Base-by-base conservation (phyloP, 2,797 vertebrate species). In the Centroberyx gerrardi region DNA sequence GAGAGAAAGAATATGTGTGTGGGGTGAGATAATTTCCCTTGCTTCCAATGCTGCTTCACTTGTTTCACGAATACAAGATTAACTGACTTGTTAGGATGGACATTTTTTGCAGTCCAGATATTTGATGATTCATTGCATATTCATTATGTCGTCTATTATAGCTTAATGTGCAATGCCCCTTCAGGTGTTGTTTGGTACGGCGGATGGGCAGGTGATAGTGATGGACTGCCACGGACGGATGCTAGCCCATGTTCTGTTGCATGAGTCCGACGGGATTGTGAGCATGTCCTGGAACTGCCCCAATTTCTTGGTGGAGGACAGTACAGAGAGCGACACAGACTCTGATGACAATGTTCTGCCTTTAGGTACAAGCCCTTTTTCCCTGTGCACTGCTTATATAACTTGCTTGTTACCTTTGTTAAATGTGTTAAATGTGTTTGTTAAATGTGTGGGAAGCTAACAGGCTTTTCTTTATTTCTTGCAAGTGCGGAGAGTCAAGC, bases 281-380 rank as follows among this genome's bases (percentile, higher is more conserved):
- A 96, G 96, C 94, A 99, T 99, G 98, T 97, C 97, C 77, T 99
- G 98, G 98, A 99, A 99, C 93, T 99, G 97, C 86, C 98, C 98
- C 1, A 96, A 96, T 87, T 99, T 99, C 91, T 91, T 99, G 90
- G 98, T 99, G 68, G 98, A 99, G 93, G 98, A 99, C 93, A 99
- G 98, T 92, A 99, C 97, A 0, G 98, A 99, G 87, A 99, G 98
- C 0, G 98, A 99, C 93, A 97, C 97, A 0, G 98, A 99, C 90
- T 97, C 98, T 0, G 98, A 99, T 0, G 98, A 99, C 88, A 97
- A 95, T 62, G 92, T 96, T 40, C 96, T 97, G 60, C 96, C 96
- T 18, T 96, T 98, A 93, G 98, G 98, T 99, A 90, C 58, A 48
- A 29, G 73, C 28, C 9, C 0, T 8, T 17, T 2, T 22, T 9